Evolutionary conservation across 2,113 vertebrate genomes (phyloP), one percentile per base, ranked within the genome.

Genomic region (Manacus vitellinus): DNA sequence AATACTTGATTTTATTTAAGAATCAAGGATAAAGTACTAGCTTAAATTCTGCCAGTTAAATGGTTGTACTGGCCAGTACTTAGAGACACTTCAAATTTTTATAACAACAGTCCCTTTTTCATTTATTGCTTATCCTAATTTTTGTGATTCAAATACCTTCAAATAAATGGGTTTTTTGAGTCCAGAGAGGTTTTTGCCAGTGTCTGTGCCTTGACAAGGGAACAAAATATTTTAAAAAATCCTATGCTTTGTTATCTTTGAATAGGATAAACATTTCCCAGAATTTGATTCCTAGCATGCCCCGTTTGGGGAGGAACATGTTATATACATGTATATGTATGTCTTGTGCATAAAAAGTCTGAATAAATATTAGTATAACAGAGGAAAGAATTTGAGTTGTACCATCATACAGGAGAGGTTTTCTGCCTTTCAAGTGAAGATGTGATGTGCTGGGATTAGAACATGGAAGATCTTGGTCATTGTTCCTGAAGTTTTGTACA

Each of bases 251-350:
- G 21, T 0, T 65, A 14, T 28, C 9, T 92, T 72, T 43, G 76
- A 21, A 28, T 61, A 23, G 23, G 7, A 28, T 66, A 77, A 82
- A 8, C 3, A 24, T 79, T 72, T 83, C 27, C 27, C 30, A 74
- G 31, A 67, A 81, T 71, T 62, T 70, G 21, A 52, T 84, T 92
- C 23, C 39, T 71, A 37, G 2, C 7, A 0, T 79, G 44, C 61
- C 16, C 35, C 0, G 0, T 65, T 24, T 39, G 20, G 27, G 10
- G 12, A 73, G 31, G 12, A 83, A 30, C 4, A 12, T 22, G 3
- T 59, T 58, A 23, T 37, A 4, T 67, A 30, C 10, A 8, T 49
- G 16, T 30, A 13, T 33, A 5, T 31, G 9, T 16, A 4, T 47
- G 12, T 58, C 37, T 58, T 20, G 0, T 76, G 28, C 39, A 35